phyloP scores from a whole-genome alignment of 2,888 invertebrate species.

The Pyrocoelia pectoralis region DNA sequence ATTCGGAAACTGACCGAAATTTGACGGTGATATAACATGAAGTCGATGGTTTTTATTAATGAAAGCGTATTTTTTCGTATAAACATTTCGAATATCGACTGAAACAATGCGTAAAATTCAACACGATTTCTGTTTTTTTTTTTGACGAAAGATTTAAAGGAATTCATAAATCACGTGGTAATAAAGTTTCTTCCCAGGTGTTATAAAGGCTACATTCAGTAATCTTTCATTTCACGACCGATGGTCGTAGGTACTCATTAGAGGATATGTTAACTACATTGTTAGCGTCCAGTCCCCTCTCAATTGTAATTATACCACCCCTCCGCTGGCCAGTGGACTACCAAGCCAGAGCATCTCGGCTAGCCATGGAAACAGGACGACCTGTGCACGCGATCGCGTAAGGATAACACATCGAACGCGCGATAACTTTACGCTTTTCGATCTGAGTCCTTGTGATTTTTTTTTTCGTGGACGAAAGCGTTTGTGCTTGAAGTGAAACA shows the following conservation, averaged over 20 bases:
- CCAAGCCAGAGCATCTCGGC: constrained; percentile 59
- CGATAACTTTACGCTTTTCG: constrained; percentile 35
- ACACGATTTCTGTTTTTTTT: too few relatives aligned
- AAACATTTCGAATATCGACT: too few relatives aligned
- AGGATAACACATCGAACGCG: constrained; percentile 41
- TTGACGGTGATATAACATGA: too few relatives aligned
- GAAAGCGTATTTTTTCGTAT: too few relatives aligned
- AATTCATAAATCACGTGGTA: too few relatives aligned
- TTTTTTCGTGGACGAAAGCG: too few relatives aligned
- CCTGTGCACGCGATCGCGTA: constrained; percentile 46
- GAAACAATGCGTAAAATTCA: too few relatives aligned
- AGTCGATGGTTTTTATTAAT: too few relatives aligned
- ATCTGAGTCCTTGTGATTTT: constrained; percentile 12
- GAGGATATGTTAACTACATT: constrained; percentile 57
- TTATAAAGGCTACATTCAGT: constrained; percentile 16
- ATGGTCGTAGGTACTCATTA: constrained; percentile 49
- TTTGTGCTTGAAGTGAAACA: too few relatives aligned
- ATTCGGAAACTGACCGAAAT: too few relatives aligned
- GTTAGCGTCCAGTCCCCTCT: constrained; percentile 56
- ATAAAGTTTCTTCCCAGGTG: constrained; percentile 17
- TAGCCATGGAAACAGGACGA: constrained; percentile 58
- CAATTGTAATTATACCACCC: constrained; percentile 54
- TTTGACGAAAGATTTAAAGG: too few relatives aligned
- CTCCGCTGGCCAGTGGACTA: constrained; percentile 61
- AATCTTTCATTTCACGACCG: constrained; percentile 31